These are phyloP conservation scores for Malacoctenus gilli DNA, from an alignment of 2,797 vertebrate species.

Conservation along the genomic window DNA sequence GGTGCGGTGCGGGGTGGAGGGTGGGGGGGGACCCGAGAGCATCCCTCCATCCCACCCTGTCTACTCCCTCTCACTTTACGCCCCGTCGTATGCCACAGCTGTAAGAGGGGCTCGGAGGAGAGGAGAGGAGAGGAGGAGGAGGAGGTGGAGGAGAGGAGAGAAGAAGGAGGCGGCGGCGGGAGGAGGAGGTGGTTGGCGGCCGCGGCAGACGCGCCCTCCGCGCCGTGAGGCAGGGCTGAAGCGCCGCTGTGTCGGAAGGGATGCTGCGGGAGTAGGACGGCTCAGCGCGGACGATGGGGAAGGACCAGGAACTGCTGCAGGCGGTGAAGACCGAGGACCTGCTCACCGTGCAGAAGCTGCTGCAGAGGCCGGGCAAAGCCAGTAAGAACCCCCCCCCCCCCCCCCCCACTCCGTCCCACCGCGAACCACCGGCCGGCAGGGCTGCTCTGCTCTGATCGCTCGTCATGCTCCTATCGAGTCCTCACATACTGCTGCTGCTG, in stretches of 20 bases:
- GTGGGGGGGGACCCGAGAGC: slow-evolving; percentile 52
- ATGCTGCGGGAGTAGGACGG: slow-evolving; percentile 81
- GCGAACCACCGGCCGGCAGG: too few species aligned
- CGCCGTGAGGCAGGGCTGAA: slow-evolving; percentile 69
- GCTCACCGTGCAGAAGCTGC: slow-evolving; percentile 94
- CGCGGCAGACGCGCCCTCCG: slow-evolving; percentile 65
- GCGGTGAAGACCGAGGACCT: slow-evolving; percentile 98
- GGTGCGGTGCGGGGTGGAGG: not conserved
- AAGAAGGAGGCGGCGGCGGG: slow-evolving; percentile 9
- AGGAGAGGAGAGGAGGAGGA: slow-evolving; percentile 29
- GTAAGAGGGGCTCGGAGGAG: too few species aligned
- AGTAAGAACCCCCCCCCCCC: slow-evolving; percentile 82
- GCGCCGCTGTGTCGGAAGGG: slow-evolving; percentile 64
- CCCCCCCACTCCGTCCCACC: too few species aligned
- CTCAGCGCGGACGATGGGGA: slow-evolving; percentile 88
- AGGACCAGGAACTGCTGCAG: slow-evolving; percentile 98
- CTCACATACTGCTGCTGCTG: slow-evolving; percentile 14
- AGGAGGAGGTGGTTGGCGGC: slow-evolving; percentile 49
- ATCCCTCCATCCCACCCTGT: slow-evolving; percentile 56
- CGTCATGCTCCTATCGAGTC: not conserved
- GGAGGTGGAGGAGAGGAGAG: slow-evolving; percentile 13
- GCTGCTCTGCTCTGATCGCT: not conserved
- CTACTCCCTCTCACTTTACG: slow-evolving; percentile 13
- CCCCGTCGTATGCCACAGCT: slow-evolving; percentile 48
- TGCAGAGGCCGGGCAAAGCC: slow-evolving; percentile 97